A percentile compares a stretch with the other conserved stretches of the same genome.
Evolutionary conservation across 2,113 vertebrate species (phyloP).

Genomic region (Anser brachyrhynchus): DNA sequence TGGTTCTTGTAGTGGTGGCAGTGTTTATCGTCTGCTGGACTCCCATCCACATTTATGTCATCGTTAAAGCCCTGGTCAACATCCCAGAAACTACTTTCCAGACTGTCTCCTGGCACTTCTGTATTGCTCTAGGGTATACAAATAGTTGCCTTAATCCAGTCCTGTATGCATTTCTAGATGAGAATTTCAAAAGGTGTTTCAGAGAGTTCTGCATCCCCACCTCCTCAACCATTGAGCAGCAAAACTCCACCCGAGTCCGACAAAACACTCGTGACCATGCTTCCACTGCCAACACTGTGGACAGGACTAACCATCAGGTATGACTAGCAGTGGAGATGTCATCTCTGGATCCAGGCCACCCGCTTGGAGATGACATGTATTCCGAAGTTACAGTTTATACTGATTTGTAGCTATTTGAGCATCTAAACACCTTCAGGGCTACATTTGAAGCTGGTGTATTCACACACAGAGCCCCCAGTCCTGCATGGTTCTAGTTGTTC

Average conservation of each 20-base stretch:
- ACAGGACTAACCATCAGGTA: conserved; percentile 96
- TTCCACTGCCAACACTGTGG: conserved; percentile 90
- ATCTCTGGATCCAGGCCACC: conserved; percentile 79
- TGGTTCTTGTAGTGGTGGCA: conserved; percentile 97
- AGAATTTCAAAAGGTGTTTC: conserved; percentile 99
- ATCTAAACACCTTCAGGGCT: background rate
- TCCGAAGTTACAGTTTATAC: conserved; percentile 86
- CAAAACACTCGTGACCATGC: conserved; percentile 87
- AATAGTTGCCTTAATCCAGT: conserved; percentile 99
- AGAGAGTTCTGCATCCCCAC: conserved; percentile 96
- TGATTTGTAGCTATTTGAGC: conserved; percentile 61
- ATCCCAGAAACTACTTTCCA: conserved; percentile 93
- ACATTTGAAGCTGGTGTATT: background rate
- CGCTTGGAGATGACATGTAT: conserved; percentile 79
- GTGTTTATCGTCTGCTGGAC: conserved; percentile 99
- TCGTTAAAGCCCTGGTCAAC: conserved; percentile 92
- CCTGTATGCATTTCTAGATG: conserved; percentile 97
- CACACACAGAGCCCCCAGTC: background rate
- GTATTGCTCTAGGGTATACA: conserved; percentile 96
- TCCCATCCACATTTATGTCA: conserved; percentile 97
- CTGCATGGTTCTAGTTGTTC: background rate
- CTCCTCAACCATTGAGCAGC: conserved; percentile 88
- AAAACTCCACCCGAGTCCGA: conserved; percentile 88
- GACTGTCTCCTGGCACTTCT: conserved; percentile 98
- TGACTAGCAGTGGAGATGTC: conserved; percentile 92